Evolutionary conservation across 2,797 vertebrate genomes (phyloP).

Genomic region (Hypotaenidia philippensis): DNA sequence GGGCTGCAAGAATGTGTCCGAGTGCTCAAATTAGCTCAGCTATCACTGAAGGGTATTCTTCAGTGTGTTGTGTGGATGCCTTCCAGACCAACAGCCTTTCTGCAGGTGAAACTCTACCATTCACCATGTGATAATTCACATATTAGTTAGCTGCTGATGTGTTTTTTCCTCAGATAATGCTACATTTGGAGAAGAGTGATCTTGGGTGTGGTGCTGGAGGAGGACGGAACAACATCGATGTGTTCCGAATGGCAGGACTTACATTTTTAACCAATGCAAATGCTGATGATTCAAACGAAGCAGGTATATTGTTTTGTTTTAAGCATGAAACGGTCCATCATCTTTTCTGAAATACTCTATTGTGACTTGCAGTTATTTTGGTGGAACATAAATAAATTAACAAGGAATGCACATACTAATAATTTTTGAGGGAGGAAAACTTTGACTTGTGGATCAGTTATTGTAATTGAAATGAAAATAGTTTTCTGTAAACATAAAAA

Average conservation of each 20-base stretch:
- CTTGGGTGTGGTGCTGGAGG: constrained; percentile 93
- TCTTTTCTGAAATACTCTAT: neutral
- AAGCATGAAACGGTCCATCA: neutral
- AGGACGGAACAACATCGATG: constrained; percentile 84
- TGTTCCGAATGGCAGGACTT: constrained; percentile 89
- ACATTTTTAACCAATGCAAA: constrained; percentile 93
- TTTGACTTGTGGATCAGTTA: neutral
- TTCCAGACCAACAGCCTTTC: neutral
- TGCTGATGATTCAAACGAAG: constrained; percentile 61
- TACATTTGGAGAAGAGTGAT: constrained; percentile 86
- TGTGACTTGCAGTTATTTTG: neutral
- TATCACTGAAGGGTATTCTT: neutral
- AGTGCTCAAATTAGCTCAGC: neutral
- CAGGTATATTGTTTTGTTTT: constrained; percentile 66
- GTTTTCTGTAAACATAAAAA: neutral
- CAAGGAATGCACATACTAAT: neutral
- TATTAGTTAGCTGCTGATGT: neutral
- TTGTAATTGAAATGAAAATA: neutral
- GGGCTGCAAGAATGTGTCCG: neutral
- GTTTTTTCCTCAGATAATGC: constrained; percentile 81
- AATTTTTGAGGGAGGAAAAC: neutral
- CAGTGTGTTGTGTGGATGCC: neutral
- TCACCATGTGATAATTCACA: neutral
- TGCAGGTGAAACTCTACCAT: neutral
- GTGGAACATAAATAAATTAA: neutral